Evolutionary conservation across 1,140 invertebrate genomes (phyloP).

Genomic region (Lethrus apterus): DNA sequence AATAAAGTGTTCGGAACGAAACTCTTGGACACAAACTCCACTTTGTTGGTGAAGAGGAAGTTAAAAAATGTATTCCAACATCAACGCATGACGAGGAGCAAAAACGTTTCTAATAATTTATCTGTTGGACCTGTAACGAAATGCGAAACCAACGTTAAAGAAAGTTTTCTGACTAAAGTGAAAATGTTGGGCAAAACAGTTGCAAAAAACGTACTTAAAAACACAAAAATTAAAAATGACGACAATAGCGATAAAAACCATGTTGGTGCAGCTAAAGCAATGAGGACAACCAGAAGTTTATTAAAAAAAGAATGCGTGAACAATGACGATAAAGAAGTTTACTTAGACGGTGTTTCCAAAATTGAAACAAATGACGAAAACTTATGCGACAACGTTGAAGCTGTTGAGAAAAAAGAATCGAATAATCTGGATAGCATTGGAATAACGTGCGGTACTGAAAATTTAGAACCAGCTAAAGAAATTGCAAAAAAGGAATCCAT

Average conservation of each 20-base stretch:
- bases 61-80: conserved; percentile 17
- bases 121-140: conserved; percentile 11
- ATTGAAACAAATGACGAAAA: background rate
- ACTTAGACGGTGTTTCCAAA: background rate
- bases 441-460: background rate
- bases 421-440: background rate
- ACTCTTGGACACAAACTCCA: conserved; percentile 34
- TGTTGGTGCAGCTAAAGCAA: background rate
- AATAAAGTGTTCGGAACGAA: conserved; percentile 14
- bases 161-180: conserved; percentile 17
- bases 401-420: too few species aligned
- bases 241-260: conserved; percentile 2
- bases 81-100: conserved; percentile 3
- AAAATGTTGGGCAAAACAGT: conserved; percentile 14
- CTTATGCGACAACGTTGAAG: too few species aligned
- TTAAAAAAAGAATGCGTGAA: conserved; percentile 3
- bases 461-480: conserved; percentile 5
- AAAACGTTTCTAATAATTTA: background rate
- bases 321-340: conserved; percentile 6
- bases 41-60: conserved; percentile 31
- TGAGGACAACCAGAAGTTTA: background rate
- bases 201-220: conserved; percentile 11
- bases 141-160: conserved; percentile 15
- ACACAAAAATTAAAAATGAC: conserved; percentile 5
- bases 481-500: conserved; percentile 14